Base-by-base conservation (phyloP, 2,888 invertebrate genomes). In the Callimorpha dominula region DNA sequence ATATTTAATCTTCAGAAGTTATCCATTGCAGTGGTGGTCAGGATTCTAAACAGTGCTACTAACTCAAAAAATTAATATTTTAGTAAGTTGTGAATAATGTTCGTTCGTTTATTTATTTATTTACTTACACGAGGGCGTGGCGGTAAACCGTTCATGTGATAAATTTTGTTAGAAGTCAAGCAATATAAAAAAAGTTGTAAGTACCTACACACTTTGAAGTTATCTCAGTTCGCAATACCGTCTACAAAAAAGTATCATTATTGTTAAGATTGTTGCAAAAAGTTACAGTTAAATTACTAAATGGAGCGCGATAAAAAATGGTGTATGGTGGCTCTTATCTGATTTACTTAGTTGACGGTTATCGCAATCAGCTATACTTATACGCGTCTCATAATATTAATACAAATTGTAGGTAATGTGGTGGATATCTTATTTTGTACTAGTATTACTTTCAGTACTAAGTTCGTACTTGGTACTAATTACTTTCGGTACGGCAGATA, bases 351-450 rank as follows among this genome's bases (percentile, higher is more conserved):
- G 71, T 70, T 52, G 46, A 4, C 40, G 70, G 74, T 71, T 77
- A 83, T 77, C 75, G 65, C 43, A 78, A 80, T 76, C 80, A 76
- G 31, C 40, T 60, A 78, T 72, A 31, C 60, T 60, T 60, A 80
- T 73, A 75, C 68, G 57, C 72, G 71, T 72, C 78, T 72, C 73
- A 69, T 65, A 81, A 63, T 78, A 46, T 78, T 80, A 82, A 74
- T 73, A 76, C 57, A 78, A 74, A 76, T 81, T 66, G 54, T 20
- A 42, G 8, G 76, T 57, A 50, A 57, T 72, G 43, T 68, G 66
- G 76, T 77, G 70, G 71, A 79, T 74, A 77, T 76, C 71, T 76
- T 74, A 72, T 74, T 74, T 50, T 50, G 40, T 15, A 5, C n/a
- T 57, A 57, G 57, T 20, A 20, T 20, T 57, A 20, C 57, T 57